These are phyloP conservation scores for Lutraria lutraria DNA, from an alignment of 2,888 invertebrate genomes.

Conservation along the genomic window DNA sequence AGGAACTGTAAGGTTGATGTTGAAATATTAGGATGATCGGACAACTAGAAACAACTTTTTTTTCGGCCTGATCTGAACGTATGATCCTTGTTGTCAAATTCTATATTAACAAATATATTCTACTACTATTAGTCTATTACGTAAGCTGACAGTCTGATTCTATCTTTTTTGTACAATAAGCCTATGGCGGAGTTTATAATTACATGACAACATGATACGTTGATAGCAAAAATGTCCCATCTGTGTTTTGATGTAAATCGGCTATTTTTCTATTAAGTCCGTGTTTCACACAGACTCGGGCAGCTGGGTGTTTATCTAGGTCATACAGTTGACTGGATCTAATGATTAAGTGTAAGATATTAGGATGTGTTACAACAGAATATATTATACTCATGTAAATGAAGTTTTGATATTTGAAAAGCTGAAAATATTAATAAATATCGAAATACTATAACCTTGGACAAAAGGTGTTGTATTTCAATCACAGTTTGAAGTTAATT, in stretches of 20 bases:
- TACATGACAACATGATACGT: neutral
- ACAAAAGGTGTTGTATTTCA: neutral
- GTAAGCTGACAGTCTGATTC: neutral
- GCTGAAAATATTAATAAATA: neutral
- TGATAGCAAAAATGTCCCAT: conserved; percentile 1
- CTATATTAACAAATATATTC: neutral
- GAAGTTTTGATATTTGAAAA: neutral
- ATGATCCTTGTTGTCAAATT: neutral
- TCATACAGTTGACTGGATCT: conserved; percentile 46
- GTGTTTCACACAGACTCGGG: conserved; percentile 14
- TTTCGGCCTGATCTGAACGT: neutral
- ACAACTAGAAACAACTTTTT: too few species aligned
- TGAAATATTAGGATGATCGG: too few species aligned
- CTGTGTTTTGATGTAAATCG: conserved; percentile 18
- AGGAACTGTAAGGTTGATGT: too few species aligned
- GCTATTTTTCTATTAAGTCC: conserved; percentile 24
- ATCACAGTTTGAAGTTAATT: neutral
- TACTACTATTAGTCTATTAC: neutral
- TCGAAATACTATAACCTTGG: neutral
- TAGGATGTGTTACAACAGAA: neutral
- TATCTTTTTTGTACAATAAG: neutral
- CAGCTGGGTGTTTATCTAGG: conserved; percentile 44
- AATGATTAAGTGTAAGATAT: neutral
- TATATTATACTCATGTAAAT: neutral
- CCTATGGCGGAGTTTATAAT: conserved; percentile 1